Base-by-base conservation (phyloP, 2,888 invertebrate species). In the Brenthis daphne region DNA sequence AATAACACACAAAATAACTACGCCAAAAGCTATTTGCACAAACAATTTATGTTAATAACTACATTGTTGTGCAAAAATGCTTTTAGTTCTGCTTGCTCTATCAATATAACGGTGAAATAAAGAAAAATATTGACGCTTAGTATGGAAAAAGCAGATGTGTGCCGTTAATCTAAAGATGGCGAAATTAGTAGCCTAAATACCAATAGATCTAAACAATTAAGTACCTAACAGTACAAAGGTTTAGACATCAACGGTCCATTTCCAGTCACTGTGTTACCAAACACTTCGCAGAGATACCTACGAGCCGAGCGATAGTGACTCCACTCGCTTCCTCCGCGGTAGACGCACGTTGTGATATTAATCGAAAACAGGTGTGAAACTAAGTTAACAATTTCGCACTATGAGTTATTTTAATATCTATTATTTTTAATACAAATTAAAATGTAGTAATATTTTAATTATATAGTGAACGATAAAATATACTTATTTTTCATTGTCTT, bases 171-270 rank as follows among this genome's bases (percentile, higher is more conserved):
- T 53, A 65, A 75, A 71, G 55, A 58, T 71, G 76, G 79, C 71
- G 74, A 79, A 79, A 79, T 79, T 78, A 74, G 77, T 79, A 75
- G 74, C 77, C 76, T 74, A 76, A 79, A 80, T 82, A 78, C 80
- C 78, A 78, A 75, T 76, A 79, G 78, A 78, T 76, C 77, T 77
- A 77, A 79, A 80, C 79, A 82, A 79, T 78, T 77, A 80, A 78
- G 77, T 79, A 77, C 73, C 75, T 81, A 81, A 79, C 80, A 76
- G 79, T 77, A 78, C 80, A 79, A 73, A 79, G 82, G 84, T 82
- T 85, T 83, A 85, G 88, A 85, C 88, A 86, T 87, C 88, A 82
- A 80, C 83, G 81, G 82, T 81, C 73, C 72, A 71, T 74, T 73
- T 65, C 75, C 69, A 76, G 78, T 78, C 82, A 82, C 69, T 72